phyloP scores from a whole-genome alignment of 2,797 vertebrate genomes.

The Neosilurus mollespiculum region DNA sequence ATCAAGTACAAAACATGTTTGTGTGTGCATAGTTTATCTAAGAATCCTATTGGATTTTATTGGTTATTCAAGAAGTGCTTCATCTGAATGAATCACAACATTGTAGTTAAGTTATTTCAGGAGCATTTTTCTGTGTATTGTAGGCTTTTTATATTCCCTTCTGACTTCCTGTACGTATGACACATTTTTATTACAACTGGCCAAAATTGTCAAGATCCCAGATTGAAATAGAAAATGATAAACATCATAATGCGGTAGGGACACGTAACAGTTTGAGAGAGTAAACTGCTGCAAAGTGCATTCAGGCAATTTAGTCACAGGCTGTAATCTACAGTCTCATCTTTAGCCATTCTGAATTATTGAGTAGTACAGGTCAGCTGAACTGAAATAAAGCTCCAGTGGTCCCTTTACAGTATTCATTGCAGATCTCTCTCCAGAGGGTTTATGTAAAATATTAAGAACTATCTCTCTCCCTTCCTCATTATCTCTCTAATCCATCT shows the following conservation, averaged over 20 bases:
- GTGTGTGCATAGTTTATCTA: background rate
- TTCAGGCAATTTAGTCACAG: conserved; percentile 37
- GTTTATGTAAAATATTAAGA: conserved; percentile 35
- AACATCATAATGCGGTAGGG: background rate
- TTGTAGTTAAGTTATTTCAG: background rate
- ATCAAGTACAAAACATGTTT: background rate
- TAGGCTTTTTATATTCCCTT: background rate
- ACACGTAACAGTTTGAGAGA: background rate
- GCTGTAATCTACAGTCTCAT: conserved; percentile 46
- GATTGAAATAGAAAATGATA: background rate
- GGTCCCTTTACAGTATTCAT: conserved; percentile 31
- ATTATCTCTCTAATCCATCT: conserved; percentile 16
- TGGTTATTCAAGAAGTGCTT: background rate
- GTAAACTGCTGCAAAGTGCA: conserved; percentile 26
- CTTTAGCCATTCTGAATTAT: conserved; percentile 45
- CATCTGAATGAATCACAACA: background rate
- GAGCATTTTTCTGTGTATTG: background rate
- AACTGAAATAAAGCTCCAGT: conserved; percentile 36
- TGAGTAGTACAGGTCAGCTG: conserved; percentile 40
- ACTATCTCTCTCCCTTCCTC: background rate
- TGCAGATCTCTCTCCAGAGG: conserved; percentile 40
- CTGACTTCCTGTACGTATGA: background rate
- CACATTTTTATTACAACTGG: background rate
- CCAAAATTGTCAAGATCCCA: background rate
- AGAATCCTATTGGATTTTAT: background rate